phyloP scores from a whole-genome alignment of 2,113 vertebrate genomes.

The Castor canadensis region DNA sequence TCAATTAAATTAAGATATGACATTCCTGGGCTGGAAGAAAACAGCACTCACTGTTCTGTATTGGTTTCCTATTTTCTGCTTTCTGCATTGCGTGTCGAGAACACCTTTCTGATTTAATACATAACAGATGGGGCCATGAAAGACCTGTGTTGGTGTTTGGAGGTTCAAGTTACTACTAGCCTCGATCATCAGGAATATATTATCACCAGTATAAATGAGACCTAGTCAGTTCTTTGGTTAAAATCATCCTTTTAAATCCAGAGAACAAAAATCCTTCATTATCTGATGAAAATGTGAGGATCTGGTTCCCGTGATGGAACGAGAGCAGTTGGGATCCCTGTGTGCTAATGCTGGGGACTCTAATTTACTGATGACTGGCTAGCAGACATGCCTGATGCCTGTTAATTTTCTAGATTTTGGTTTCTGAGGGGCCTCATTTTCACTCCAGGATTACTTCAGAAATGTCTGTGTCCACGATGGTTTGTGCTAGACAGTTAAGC shows the following conservation, averaged over 20 bases:
- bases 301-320: background rate
- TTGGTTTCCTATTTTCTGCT: background rate
- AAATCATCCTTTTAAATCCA: constrained; percentile 55
- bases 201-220: constrained; percentile 35
- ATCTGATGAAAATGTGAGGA: background rate
- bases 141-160: constrained; percentile 40
- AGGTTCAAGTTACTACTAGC: constrained; percentile 52
- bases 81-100: background rate
- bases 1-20: background rate
- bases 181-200: constrained; percentile 45
- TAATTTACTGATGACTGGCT: background rate
- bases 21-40: background rate
- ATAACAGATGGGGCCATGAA: background rate
- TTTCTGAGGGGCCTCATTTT: background rate
- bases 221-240: constrained; percentile 17
- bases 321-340: background rate
- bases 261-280: background rate
- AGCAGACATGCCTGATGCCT: background rate
- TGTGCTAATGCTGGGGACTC: background rate
- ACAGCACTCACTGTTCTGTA: fast-evolving
- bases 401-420: background rate
- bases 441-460: background rate
- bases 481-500: background rate
- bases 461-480: background rate
- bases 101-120: background rate